phyloP scores from a whole-genome alignment of 1,140 invertebrate genomes.

The Papilio dardanus region DNA sequence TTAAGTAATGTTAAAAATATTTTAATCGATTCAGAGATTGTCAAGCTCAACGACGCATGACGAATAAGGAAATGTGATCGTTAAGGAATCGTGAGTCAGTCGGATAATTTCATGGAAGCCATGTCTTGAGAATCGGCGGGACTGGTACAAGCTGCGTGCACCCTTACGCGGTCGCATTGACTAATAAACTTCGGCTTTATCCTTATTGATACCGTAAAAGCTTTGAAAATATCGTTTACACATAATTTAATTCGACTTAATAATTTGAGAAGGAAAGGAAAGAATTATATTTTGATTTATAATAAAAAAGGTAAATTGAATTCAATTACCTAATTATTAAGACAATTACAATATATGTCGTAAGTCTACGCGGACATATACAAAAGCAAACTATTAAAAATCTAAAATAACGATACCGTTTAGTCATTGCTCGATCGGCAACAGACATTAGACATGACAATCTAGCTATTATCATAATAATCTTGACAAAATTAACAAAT shows the following conservation, averaged over 20 bases:
- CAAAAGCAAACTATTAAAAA: no score
- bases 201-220: slow-evolving; percentile 12
- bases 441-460: no score
- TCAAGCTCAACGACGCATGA: slow-evolving; percentile 15
- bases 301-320: no score
- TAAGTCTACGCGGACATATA: no score
- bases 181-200: slow-evolving; percentile 32
- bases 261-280: no score
- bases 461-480: no score
- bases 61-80: slow-evolving; percentile 23
- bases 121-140: slow-evolving; percentile 1
- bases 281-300: no score
- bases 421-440: no score
- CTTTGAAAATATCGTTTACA: background rate
- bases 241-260: background rate
- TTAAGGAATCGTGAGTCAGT: slow-evolving; percentile 29
- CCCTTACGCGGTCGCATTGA: slow-evolving; percentile 13
- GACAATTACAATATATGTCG: no score
- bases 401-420: no score
- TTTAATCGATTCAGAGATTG: slow-evolving; percentile 1
- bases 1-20: slow-evolving; percentile 15
- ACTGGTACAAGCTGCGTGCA: slow-evolving; percentile 6
- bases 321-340: no score
- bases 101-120: slow-evolving; percentile 23
- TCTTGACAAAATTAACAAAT: background rate